These are phyloP conservation scores for Cryptus viduatorius DNA, from an alignment of 2,888 invertebrate species.

Conservation along the genomic window DNA sequence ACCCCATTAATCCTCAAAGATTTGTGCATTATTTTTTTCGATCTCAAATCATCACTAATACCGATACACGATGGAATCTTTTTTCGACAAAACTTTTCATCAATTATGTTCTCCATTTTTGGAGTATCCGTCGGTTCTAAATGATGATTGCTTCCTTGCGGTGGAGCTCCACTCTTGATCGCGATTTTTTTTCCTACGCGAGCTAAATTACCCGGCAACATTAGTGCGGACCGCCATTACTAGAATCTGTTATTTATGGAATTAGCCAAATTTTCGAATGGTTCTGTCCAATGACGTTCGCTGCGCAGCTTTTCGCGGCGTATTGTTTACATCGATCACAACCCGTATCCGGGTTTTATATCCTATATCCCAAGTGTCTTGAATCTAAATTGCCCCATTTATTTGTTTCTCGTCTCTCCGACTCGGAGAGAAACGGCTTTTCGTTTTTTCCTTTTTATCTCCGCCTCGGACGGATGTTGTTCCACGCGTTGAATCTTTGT, in stretches of 20 bases:
- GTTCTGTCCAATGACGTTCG: background rate
- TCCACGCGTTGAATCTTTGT: conserved; percentile 53
- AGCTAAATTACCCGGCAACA: background rate
- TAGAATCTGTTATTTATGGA: background rate
- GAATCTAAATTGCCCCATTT: conserved; percentile 56
- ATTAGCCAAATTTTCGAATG: background rate
- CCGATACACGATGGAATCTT: too few species aligned
- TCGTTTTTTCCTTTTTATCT: conserved; percentile 1
- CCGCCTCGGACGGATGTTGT: conserved; percentile 57
- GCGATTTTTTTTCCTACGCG: too few species aligned
- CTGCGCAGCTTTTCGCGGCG: background rate
- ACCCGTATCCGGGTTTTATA: conserved; percentile 57
- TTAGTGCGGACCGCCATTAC: background rate
- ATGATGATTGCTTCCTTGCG: too few species aligned
- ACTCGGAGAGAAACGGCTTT: background rate
- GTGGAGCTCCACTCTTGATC: too few species aligned
- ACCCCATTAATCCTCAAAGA: too few species aligned
- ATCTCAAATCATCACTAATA: too few species aligned
- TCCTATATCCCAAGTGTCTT: conserved; percentile 9
- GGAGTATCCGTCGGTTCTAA: too few species aligned
- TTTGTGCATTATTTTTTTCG: too few species aligned
- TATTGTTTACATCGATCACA: conserved; percentile 23
- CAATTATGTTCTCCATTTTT: too few species aligned
- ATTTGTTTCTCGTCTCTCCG: conserved; percentile 43
- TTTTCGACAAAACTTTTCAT: too few species aligned